Evolutionary conservation across 2,888 invertebrate genomes (phyloP), one percentile per base, ranked within the genome.

Genomic region (Epinotia nisella): DNA sequence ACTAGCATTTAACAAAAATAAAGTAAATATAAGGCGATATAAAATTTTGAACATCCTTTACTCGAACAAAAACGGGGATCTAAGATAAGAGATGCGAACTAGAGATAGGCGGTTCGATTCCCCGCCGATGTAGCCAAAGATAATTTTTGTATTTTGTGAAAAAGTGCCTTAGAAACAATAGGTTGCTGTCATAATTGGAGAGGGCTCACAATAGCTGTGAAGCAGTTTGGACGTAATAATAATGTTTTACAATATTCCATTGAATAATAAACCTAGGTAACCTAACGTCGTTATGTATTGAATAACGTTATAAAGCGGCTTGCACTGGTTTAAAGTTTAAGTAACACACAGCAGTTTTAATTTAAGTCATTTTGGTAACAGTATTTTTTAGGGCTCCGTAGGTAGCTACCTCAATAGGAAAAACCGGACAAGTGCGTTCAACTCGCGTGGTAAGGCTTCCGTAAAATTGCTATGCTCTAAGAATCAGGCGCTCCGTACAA

Each of bases 61-160:
- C 64, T 74, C 77, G 75, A 83, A 80, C 82, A 85, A 85, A 85
- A 83, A 76, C 66, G 75, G 11, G 83, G 86, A 87, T 87, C 78
- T 73, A n/a, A 75, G 87, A 87, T 87, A 86, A 79, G 81, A 81
- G 91, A 91, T 91, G 80, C 79, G 76, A 83, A 78, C 83, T 74
- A 73, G 71, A 77, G 92, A 92, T 92, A 92, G 84, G 82, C 74
- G 78, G 84, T 91, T 90, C 87, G 91, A 90, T 90, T 90, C 91
- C 89, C 87, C 82, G 78, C 78, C 81, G 90, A 91, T 90, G 83
- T 85, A 84, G 80, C 82, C 80, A 76, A 72, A 83, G 90, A 91
- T 91, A 88, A 87, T 79, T 81, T 68, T 81, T 81, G 82, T 85
- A 84, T 89, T 90, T 88, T 85, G 84, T 83, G 84, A 83, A 86